Evolutionary conservation across 2,113 vertebrate species (phyloP), one percentile per base, ranked within the genome.

Genomic region (Pygoscelis antarcticus): DNA sequence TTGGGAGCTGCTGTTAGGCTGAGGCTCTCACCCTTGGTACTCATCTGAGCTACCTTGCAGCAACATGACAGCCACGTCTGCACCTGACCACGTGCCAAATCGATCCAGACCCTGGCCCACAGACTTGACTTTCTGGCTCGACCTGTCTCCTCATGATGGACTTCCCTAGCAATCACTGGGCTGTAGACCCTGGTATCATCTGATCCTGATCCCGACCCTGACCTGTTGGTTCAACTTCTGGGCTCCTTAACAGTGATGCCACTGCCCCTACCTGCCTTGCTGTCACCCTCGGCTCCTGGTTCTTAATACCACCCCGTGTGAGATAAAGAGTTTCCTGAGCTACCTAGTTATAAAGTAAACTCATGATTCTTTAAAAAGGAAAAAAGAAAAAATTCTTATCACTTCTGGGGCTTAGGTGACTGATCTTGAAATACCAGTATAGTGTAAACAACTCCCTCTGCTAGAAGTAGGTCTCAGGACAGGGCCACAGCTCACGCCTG

Each of bases 91-190:
- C 0, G 1, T 32, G 71, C 29, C 40, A 49, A 52, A 87, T 6
- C 0, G 0, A 57, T 36, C 57, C 85, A 82, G 51, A 62, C 13
- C 13, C 57, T 72, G 52, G 38, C 62, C 38, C 38, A 30, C 0
- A 47, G 60, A 44, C 55, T 62, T 68, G 13, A 72, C 32, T 80
- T 89, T 79, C 68, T 85, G 49, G 27, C 55, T 82, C 26, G 27
- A 64, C 71, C 52, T 86, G 66, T 64, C 47, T 82, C 15, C 47
- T 52, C 46, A 38, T 46, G 74, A 44, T 16, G 38, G 65, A 58
- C 57, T 40, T 69, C 20, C 30, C 51, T 40, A 34, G 82, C 54
- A 75, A 42, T 27, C 30, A 36, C 49, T 81, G 46, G 65, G 30
- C 74, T 71, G 55, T 3, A 75, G 51, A 89, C 38, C 40, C 40